Conservation (phyloP, 2,888 invertebrate genomes). For the Heliconius charithonia region DNA sequence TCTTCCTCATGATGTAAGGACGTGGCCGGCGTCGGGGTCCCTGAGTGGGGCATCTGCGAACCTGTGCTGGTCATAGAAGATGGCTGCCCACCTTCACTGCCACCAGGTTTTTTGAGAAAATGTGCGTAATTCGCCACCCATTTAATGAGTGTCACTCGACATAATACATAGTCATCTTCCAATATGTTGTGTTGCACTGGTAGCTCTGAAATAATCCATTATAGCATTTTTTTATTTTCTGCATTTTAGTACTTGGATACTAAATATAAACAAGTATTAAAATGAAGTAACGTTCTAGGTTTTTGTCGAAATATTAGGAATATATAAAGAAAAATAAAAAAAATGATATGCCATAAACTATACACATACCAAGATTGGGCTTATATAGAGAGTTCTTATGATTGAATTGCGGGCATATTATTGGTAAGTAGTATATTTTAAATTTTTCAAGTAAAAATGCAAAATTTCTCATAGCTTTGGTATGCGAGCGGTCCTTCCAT, state of each 20-base stretch:
- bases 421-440: slow-evolving; percentile 93
- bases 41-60: slow-evolving; percentile 71
- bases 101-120: slow-evolving; percentile 86
- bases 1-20: slow-evolving; percentile 78
- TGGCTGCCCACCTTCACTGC: slow-evolving; percentile 77
- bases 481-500: slow-evolving; percentile 92
- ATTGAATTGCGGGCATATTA: slow-evolving; percentile 95
- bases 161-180: slow-evolving; percentile 87
- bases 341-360: neutral
- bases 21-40: slow-evolving; percentile 70
- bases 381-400: slow-evolving; percentile 91
- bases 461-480: slow-evolving; percentile 92
- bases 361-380: slow-evolving; percentile 87
- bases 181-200: slow-evolving; percentile 89
- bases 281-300: neutral
- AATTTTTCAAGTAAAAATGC: slow-evolving; percentile 96
- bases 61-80: slow-evolving; percentile 78
- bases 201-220: slow-evolving; percentile 80
- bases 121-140: slow-evolving; percentile 95
- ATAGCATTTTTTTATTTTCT: neutral
- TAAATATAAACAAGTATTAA: neutral
- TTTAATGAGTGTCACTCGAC: slow-evolving; percentile 93
- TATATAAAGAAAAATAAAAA: neutral
- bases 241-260: neutral
- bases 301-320: neutral